These are phyloP conservation scores for Caerostris darwini DNA, from an alignment of 1,140 invertebrate genomes.

Conservation along the genomic window DNA sequence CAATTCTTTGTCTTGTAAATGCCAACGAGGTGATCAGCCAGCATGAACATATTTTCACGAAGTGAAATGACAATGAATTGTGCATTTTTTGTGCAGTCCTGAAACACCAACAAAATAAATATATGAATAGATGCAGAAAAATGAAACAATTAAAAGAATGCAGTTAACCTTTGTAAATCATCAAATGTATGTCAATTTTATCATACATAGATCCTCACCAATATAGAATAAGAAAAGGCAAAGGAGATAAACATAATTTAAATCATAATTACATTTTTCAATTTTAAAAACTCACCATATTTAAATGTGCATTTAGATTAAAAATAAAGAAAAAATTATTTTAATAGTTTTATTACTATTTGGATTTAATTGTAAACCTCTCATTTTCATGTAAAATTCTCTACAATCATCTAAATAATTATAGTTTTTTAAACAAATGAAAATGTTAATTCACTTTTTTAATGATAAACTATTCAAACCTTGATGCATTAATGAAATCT, in stretches of 20 bases:
- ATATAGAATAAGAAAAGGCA: background rate
- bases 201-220: background rate
- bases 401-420: too few species aligned
- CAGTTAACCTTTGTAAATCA: background rate
- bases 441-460: too few species aligned
- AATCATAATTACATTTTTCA: background rate
- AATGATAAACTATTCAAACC: too few species aligned
- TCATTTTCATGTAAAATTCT: too few species aligned
- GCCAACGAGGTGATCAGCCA: slow-evolving; percentile 94
- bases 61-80: slow-evolving; percentile 99
- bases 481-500: too few species aligned
- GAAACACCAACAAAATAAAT: slow-evolving; percentile 78
- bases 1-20: slow-evolving; percentile 96
- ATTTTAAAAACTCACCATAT: too few species aligned
- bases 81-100: slow-evolving; percentile 97
- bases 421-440: too few species aligned
- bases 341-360: too few species aligned
- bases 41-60: slow-evolving; percentile 98
- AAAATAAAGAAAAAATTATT: too few species aligned
- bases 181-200: background rate
- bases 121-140: background rate
- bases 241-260: background rate
- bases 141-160: background rate
- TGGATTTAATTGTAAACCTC: too few species aligned
- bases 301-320: too few species aligned